Conservation (phyloP, 2,888 invertebrate species). For the Dysmachus trigonus region DNA sequence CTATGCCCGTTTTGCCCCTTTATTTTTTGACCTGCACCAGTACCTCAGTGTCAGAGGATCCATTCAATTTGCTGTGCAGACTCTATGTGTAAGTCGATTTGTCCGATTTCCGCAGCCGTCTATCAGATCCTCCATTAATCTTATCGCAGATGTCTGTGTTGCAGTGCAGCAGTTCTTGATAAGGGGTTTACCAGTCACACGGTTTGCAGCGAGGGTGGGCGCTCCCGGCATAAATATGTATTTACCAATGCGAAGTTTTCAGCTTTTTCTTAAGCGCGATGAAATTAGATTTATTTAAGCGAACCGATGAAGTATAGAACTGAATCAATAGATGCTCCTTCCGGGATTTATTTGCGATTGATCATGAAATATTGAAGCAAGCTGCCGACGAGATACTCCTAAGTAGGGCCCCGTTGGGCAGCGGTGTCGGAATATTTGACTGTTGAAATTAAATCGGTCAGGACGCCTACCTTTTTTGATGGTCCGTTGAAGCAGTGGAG, state of each 20-base stretch:
- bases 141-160: neutral
- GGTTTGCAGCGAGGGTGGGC: neutral
- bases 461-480: neutral
- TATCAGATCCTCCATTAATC: neutral
- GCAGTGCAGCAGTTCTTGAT: neutral
- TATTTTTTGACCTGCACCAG: neutral
- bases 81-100: neutral
- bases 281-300: constrained; percentile 3
- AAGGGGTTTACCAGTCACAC: neutral
- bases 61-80: neutral
- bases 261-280: neutral
- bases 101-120: neutral
- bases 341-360: neutral
- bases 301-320: neutral
- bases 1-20: neutral
- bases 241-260: neutral
- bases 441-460: neutral
- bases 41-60: neutral
- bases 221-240: neutral
- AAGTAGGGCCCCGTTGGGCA: neutral
- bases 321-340: neutral
- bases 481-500: neutral
- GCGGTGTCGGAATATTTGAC: neutral
- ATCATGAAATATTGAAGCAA: neutral
- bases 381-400: neutral